Base-by-base conservation (phyloP, 2,797 vertebrate species). In the Antennarius maculatus region DNA sequence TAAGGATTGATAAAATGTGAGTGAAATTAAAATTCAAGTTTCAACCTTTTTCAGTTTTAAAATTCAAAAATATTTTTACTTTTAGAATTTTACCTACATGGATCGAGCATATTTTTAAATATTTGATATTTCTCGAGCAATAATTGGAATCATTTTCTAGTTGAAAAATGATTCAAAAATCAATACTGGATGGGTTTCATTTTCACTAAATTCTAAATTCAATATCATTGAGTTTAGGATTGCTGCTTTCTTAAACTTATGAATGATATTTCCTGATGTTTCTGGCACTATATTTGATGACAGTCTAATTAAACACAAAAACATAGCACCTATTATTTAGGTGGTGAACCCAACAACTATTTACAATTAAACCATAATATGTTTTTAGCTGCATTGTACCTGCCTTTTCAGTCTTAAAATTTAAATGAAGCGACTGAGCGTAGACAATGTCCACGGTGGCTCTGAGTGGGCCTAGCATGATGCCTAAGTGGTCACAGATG, bases 401-500 rank as follows among this genome's bases (percentile, higher is more conserved):
- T 34, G 37, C 37, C 10, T 39, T 39, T 34, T 6, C 31, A 34
- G 18, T 65, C 37, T 58, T 43, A 27, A 67, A 77, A 61, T 50
- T 11, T 70, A 53, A 74, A 43, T 69, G 31, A 68, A 71, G 62
- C 64, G 75, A 80, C 69, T 52, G 54, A 78, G 74, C 28, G 0
- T 76, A 66, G 81, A 63, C 15, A 5, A 14, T 41, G 61, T 70
- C 48, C 66, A 18, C 13, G 3, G 49, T 66, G 74, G 66, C 58
- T 76, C 53, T 11, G 12, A 54, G 50, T 42, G 71, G 52, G 76
- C 65, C 45, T 29, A 4, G 13, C 12, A 14, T 28, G 77, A 71
- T 23, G 69, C 46, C 7, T 80, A 78, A 77, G 64, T 15, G 8
- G 64, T 52, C 73, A 62, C 87, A 89, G 84, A 89, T 80, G 84